phyloP scores from a whole-genome alignment of 2,113 vertebrate genomes.

The Toxotes chatareus region DNA sequence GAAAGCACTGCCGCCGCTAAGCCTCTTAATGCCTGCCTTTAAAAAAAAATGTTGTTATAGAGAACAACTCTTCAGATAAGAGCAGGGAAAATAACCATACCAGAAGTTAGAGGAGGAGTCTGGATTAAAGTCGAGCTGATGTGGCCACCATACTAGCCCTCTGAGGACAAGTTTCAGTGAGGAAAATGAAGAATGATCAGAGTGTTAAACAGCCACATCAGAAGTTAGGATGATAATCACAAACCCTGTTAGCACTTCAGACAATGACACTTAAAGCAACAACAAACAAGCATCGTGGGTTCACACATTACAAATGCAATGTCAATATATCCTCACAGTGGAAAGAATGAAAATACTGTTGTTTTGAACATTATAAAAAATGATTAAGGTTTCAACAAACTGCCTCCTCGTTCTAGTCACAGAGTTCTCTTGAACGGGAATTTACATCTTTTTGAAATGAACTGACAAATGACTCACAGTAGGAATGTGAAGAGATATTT shows the following conservation, averaged over 20 bases:
- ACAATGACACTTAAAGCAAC: slow-evolving; percentile 20
- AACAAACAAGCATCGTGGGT: slow-evolving; percentile 2
- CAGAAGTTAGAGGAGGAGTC: slow-evolving; percentile 65
- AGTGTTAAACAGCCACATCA: slow-evolving; percentile 41
- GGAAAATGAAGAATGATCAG: slow-evolving; percentile 49
- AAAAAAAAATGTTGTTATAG: slow-evolving; percentile 76
- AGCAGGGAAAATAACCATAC: slow-evolving; percentile 72
- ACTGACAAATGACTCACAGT: slow-evolving; percentile 7
- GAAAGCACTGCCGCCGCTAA: slow-evolving; percentile 78
- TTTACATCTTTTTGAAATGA: slow-evolving; percentile 15
- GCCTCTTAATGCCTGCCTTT: slow-evolving; percentile 83
- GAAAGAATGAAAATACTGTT: slow-evolving; percentile 4
- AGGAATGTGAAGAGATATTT: slow-evolving; percentile 19
- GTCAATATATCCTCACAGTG: not conserved
- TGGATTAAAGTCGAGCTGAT: slow-evolving; percentile 76
- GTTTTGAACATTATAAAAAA: not conserved
- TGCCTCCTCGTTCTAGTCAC: not conserved
- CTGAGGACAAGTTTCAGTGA: slow-evolving; percentile 53
- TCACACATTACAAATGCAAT: slow-evolving; percentile 15
- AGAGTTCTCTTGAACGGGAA: not conserved
- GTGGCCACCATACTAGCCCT: slow-evolving; percentile 53
- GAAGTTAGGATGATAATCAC: slow-evolving; percentile 24
- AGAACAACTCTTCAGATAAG: slow-evolving; percentile 77
- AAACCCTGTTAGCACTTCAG: slow-evolving; percentile 17
- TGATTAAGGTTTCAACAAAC: slow-evolving; percentile 25